phyloP scores from a whole-genome alignment of 2,888 invertebrate species.

The Melanchra persicariae region DNA sequence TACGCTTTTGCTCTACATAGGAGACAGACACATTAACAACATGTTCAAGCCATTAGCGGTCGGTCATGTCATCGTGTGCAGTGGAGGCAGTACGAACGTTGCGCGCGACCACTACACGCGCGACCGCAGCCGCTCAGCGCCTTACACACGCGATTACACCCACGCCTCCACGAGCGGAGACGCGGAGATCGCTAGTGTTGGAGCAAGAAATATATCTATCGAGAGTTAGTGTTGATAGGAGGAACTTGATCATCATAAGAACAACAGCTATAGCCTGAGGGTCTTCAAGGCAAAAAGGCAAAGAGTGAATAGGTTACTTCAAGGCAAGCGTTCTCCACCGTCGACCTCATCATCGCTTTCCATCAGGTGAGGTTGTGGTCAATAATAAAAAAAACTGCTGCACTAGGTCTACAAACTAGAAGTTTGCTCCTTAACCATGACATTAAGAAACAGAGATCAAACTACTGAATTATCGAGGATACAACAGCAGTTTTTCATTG shows the following conservation, averaged over 20 bases:
- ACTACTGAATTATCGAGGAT: neutral
- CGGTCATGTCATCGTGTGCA: conserved; percentile 46
- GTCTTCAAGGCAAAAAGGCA: too few species aligned
- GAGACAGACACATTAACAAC: neutral
- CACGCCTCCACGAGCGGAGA: conserved; percentile 20
- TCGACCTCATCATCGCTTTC: too few species aligned
- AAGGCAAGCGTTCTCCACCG: too few species aligned
- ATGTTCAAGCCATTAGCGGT: conserved; percentile 30
- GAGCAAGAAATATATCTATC: neutral
- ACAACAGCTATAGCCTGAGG: too few species aligned
- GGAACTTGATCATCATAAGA: neutral
- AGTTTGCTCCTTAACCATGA: neutral
- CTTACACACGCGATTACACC: conserved; percentile 52
- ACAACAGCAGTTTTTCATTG: neutral
- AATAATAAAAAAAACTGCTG: too few species aligned
- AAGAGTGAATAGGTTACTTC: too few species aligned
- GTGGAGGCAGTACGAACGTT: conserved; percentile 39
- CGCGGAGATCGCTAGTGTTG: neutral
- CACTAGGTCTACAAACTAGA: neutral
- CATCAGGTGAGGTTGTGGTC: too few species aligned
- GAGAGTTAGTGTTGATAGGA: neutral
- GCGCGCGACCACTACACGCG: conserved; percentile 36
- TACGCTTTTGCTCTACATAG: too few species aligned
- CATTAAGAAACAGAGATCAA: neutral
- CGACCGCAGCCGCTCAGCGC: conserved; percentile 65